Percentiles rank a stretch among this genome's conserved stretches.
These are phyloP conservation scores for Eumerus sabulonum DNA, from an alignment of 2,888 invertebrate genomes.

Conservation along the genomic window DNA sequence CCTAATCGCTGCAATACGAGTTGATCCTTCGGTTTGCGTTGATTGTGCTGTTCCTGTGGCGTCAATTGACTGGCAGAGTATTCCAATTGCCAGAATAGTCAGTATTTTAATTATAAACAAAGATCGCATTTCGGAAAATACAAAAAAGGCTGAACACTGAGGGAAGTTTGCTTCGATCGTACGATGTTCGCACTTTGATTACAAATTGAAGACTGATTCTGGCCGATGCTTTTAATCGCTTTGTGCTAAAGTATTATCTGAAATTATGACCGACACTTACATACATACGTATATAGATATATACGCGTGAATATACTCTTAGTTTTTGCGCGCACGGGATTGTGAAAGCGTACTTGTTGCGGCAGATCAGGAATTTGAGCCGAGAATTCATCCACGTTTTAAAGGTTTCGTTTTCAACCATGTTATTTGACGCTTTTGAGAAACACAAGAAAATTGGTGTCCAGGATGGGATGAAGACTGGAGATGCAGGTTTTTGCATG, in stretches of 20 bases:
- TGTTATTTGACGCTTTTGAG: too few relatives aligned
- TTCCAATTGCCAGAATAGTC: slow-evolving; percentile 15
- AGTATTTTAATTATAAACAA: slow-evolving; percentile 10
- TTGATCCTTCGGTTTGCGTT: slow-evolving; percentile 34
- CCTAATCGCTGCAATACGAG: slow-evolving; percentile 73
- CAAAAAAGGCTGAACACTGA: background rate
- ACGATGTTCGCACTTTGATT: slow-evolving; percentile 51
- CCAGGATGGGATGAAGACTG: too few relatives aligned
- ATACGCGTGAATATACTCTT: too few relatives aligned
- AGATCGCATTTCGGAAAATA: slow-evolving; percentile 37
- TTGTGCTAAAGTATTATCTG: slow-evolving; percentile 25
- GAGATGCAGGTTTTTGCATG: too few relatives aligned
- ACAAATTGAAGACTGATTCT: slow-evolving; percentile 47
- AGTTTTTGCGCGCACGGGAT: background rate
- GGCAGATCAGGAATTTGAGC: slow-evolving; percentile 37
- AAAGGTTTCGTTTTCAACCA: too few relatives aligned
- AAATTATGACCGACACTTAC: too few relatives aligned
- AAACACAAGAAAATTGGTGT: too few relatives aligned
- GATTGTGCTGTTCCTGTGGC: slow-evolving; percentile 19
- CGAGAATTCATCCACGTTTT: too few relatives aligned
- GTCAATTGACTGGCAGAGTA: slow-evolving; percentile 24
- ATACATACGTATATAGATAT: too few relatives aligned
- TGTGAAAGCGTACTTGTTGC: slow-evolving; percentile 26
- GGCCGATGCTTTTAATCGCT: slow-evolving; percentile 6
- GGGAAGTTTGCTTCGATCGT: background rate